These are phyloP conservation scores for Coecobrya sp. DNA, from an alignment of 2,888 invertebrate genomes.

Conservation along the genomic window DNA sequence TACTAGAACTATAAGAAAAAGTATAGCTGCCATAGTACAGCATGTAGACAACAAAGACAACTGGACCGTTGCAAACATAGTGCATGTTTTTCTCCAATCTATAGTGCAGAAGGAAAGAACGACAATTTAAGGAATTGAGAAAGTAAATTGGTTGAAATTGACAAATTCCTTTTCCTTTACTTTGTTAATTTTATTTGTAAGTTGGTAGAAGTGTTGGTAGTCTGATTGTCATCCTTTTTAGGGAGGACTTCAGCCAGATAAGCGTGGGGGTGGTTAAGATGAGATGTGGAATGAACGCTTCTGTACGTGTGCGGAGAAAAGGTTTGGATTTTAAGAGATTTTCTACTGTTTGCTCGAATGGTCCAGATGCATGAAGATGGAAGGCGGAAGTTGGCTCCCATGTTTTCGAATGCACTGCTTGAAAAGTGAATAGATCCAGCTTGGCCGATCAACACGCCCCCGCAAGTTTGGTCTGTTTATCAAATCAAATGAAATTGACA, in stretches of 20 bases:
- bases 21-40: not conserved
- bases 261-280: not conserved
- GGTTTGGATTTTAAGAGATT: not conserved
- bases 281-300: not conserved
- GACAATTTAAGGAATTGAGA: not conserved
- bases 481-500: no score
- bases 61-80: constrained; percentile 47
- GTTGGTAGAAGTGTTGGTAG: not conserved
- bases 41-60: constrained; percentile 41
- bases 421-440: constrained; percentile 47
- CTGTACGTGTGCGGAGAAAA: not conserved
- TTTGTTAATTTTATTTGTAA: not conserved
- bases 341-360: constrained; percentile 23
- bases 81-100: constrained; percentile 33
- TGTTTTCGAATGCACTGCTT: not conserved
- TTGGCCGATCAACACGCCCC: constrained; percentile 55
- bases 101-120: not conserved
- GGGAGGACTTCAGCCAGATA: not conserved
- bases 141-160: not conserved
- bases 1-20: no score
- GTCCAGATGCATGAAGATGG: constrained; percentile 64
- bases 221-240: not conserved
- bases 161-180: not conserved
- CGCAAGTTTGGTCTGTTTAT: constrained; percentile 66
- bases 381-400: not conserved